phyloP scores from a whole-genome alignment of 2,888 invertebrate species.

The Ectobius pallidus region DNA sequence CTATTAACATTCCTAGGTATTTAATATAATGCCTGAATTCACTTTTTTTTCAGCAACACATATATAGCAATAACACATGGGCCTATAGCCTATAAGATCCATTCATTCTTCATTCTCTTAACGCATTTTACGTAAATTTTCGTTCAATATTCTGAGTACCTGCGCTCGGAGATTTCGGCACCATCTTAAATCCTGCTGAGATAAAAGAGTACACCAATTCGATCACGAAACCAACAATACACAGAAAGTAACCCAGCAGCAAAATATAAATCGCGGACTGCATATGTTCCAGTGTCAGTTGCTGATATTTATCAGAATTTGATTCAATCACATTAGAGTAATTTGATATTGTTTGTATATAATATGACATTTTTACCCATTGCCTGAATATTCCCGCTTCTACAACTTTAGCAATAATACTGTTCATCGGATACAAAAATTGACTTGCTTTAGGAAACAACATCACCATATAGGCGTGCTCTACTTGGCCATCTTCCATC shows the following conservation, averaged over 20 bases:
- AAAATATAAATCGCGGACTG: not conserved
- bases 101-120: too few species aligned
- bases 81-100: too few species aligned
- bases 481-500: not conserved
- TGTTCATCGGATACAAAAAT: not conserved
- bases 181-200: too few species aligned
- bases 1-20: too few species aligned
- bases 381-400: not conserved
- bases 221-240: not conserved
- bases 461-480: not conserved
- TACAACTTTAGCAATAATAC: not conserved
- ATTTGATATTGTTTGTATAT: not conserved
- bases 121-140: too few species aligned
- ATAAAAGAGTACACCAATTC: not conserved
- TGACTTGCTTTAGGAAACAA: not conserved
- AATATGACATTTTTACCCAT: not conserved
- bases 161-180: too few species aligned
- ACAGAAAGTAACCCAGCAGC: not conserved
- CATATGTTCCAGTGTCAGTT: not conserved
- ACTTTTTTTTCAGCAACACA: too few species aligned
- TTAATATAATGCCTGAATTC: too few species aligned
- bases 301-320: not conserved
- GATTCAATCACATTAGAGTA: too few species aligned
- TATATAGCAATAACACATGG: too few species aligned
- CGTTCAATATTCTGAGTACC: too few species aligned